Percentiles rank a stretch among this genome's conserved stretches.
Conservation (phyloP, 2,888 invertebrate species). For the Tetanocera ferruginea region DNA sequence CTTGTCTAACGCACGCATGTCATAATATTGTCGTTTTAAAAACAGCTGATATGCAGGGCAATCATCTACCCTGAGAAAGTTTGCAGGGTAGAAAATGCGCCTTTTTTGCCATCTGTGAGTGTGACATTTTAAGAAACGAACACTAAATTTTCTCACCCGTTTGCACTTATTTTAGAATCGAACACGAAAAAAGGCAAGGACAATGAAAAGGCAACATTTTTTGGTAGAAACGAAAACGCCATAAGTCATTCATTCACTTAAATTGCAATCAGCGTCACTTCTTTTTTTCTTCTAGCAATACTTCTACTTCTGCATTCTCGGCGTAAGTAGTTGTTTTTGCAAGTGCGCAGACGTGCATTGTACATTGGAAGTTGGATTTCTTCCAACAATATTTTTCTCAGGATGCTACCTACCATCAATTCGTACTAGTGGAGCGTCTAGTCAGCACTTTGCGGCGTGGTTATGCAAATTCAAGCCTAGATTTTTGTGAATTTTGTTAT, state of each 20-base stretch:
- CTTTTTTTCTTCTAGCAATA: not conserved
- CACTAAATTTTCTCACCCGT: no score
- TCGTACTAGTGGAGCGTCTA: not conserved
- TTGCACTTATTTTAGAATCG: no score
- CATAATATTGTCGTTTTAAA: no score
- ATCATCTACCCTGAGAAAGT: no score
- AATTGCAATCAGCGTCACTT: slow-evolving; percentile 54
- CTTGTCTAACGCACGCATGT: no score
- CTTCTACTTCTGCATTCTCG: not conserved
- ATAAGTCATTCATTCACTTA: slow-evolving; percentile 22
- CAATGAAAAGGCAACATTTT: no score
- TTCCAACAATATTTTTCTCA: not conserved
- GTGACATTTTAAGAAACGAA: no score
- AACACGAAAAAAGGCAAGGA: no score
- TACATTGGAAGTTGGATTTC: not conserved
- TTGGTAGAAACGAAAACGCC: no score
- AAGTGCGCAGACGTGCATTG: not conserved
- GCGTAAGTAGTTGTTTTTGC: not conserved
- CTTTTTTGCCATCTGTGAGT: no score
- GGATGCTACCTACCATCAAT: slow-evolving; percentile 13
- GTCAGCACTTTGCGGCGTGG: slow-evolving; percentile 5
- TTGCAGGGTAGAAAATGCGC: no score
- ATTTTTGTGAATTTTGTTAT: slow-evolving; percentile 20
- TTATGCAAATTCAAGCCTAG: slow-evolving; percentile 36
- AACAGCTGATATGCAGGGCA: no score